Percentiles rank a stretch among this genome's conserved stretches.
Conservation (phyloP, 92 coral and sea anemone genomes). For the Actinernus sp. region DNA sequence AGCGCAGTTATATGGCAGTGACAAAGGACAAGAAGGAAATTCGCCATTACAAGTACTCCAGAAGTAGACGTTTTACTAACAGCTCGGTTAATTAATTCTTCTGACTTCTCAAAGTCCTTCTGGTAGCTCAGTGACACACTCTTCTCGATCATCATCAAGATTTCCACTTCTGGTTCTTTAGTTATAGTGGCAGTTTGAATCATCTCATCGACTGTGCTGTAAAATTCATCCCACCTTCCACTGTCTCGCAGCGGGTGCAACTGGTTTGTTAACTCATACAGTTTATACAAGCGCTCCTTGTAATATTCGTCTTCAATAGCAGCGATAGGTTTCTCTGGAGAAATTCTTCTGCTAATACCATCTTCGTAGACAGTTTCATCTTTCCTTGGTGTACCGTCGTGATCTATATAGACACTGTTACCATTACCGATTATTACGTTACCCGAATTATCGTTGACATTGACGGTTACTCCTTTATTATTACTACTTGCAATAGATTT, state of each 20-base stretch:
- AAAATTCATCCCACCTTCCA: conserved; percentile 58
- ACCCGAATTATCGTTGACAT: conserved; percentile 9
- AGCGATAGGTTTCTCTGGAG: neutral
- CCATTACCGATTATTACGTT: conserved; percentile 3
- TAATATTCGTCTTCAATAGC: neutral
- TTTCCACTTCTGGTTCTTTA: neutral
- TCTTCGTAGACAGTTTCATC: neutral
- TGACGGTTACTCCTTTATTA: neutral
- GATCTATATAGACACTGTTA: neutral
- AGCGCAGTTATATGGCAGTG: conserved; percentile 54
- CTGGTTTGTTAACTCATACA: conserved; percentile 10
- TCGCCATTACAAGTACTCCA: neutral
- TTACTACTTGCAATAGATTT: too few species aligned
- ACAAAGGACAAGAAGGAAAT: conserved; percentile 29
- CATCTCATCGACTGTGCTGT: neutral
- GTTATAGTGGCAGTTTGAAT: neutral
- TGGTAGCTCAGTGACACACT: conserved; percentile 56
- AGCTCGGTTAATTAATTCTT: conserved; percentile 10
- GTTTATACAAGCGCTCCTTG: neutral
- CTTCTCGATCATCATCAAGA: conserved; percentile 48
- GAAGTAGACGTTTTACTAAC: conserved; percentile 14
- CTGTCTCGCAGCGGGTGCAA: conserved; percentile 74
- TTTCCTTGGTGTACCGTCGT: neutral
- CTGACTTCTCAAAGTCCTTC: conserved; percentile 16
- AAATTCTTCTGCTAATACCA: neutral